Conservation (phyloP, 1,140 invertebrate genomes). For the Arctopsyche grandis region DNA sequence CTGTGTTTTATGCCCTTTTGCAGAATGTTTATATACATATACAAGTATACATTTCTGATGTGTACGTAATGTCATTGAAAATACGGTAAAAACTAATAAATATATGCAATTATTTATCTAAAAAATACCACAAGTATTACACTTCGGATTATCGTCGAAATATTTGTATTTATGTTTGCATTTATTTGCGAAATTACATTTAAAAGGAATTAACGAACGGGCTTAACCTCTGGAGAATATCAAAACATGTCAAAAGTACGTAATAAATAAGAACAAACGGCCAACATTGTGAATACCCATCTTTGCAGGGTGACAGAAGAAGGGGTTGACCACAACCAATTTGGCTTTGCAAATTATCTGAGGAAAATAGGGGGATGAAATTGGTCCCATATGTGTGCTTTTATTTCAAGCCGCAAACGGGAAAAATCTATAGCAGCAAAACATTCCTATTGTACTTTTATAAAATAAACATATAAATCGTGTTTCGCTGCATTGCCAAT, state of each 20-base stretch:
- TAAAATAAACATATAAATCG: background rate
- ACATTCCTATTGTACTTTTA: background rate
- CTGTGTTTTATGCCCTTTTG: conserved; percentile 60
- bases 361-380: conserved; percentile 49
- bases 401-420: conserved; percentile 30
- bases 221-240: conserved; percentile 39
- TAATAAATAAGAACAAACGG: conserved; percentile 48
- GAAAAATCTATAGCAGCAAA: background rate
- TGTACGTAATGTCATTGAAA: background rate
- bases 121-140: too few species aligned
- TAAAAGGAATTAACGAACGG: too few species aligned
- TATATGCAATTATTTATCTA: background rate
- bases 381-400: conserved; percentile 55
- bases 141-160: conserved; percentile 2
- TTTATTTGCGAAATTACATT: background rate
- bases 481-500: background rate
- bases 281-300: conserved; percentile 45
- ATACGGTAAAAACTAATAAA: background rate
- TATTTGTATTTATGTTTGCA: background rate
- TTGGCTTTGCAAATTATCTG: conserved; percentile 55
- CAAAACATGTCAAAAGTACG: conserved; percentile 52
- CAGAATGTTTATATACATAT: conserved; percentile 43
- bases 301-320: conserved; percentile 39
- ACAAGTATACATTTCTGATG: background rate
- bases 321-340: conserved; percentile 54